Evolutionary conservation across 2,888 invertebrate genomes (phyloP).

Genomic region (Rosalia funebris): DNA sequence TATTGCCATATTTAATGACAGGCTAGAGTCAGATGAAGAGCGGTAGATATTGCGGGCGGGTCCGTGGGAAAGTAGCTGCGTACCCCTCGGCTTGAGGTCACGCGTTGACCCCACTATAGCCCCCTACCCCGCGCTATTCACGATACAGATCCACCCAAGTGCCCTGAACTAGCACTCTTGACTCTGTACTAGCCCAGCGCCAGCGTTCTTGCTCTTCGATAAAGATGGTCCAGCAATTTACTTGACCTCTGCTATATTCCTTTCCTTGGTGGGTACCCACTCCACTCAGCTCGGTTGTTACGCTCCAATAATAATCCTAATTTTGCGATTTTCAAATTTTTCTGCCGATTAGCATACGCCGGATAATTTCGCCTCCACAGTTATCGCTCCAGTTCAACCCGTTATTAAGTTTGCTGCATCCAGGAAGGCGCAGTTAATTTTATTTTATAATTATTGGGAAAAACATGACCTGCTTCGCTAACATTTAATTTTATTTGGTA

Average conservation of each 20-base stretch:
- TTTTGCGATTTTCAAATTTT: too few species aligned
- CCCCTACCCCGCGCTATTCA: constrained; percentile 51
- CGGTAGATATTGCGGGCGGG: constrained; percentile 65
- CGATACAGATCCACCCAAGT: constrained; percentile 63
- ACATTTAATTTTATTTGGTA: not conserved
- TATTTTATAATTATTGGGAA: too few species aligned
- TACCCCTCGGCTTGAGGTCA: constrained; percentile 66
- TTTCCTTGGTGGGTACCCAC: constrained; percentile 28
- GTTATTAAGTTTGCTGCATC: too few species aligned
- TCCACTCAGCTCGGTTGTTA: constrained; percentile 28
- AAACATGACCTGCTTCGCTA: too few species aligned
- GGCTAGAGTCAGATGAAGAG: constrained; percentile 65
- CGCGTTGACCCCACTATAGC: constrained; percentile 62
- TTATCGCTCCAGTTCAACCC: too few species aligned
- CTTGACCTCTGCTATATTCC: constrained; percentile 49
- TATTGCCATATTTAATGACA: constrained; percentile 66
- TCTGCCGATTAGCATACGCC: too few species aligned
- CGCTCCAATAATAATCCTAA: constrained; percentile 16
- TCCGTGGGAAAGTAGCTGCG: constrained; percentile 66
- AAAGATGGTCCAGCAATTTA: constrained; percentile 54
- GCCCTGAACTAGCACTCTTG: constrained; percentile 56
- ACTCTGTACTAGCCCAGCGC: constrained; percentile 38
- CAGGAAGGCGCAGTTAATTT: too few species aligned
- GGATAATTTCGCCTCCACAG: too few species aligned
- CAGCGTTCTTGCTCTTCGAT: constrained; percentile 44